Evolutionary conservation across 2,797 vertebrate genomes (phyloP).

Genomic region (Falco peregrinus): DNA sequence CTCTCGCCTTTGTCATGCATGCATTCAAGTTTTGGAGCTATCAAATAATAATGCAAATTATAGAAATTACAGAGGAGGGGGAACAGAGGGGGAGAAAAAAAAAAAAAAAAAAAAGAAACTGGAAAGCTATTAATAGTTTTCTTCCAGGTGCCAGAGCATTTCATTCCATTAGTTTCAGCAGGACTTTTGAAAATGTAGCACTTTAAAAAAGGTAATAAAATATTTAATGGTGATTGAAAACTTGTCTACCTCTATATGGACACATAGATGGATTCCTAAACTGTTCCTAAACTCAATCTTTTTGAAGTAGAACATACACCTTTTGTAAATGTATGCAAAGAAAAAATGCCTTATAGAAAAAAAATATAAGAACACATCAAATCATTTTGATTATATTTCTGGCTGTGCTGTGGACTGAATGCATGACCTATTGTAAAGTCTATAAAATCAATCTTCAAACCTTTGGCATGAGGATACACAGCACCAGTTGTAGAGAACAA

Average conservation of each 20-base stretch:
- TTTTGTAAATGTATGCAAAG: background rate
- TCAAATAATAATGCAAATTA: background rate
- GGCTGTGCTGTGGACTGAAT: background rate
- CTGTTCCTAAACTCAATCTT: background rate
- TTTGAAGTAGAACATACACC: background rate
- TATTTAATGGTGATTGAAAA: background rate
- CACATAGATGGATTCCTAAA: background rate
- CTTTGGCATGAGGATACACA: background rate
- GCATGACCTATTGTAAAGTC: fast-evolving
- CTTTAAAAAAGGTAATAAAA: background rate
- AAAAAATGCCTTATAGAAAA: background rate
- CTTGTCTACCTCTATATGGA: background rate
- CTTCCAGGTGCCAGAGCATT: background rate
- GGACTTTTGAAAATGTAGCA: background rate
- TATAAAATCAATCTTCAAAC: background rate
- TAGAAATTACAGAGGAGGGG: background rate
- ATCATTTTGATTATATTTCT: background rate
- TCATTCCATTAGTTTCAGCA: background rate
- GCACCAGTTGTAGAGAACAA: background rate
- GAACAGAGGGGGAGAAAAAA: background rate
- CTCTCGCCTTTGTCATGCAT: background rate
- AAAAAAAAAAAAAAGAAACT: background rate
- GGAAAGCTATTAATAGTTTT: background rate
- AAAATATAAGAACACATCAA: background rate
- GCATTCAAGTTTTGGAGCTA: background rate